Evolutionary conservation across 2,797 vertebrate genomes (phyloP).

Genomic region (Setipinna tenuifilis): DNA sequence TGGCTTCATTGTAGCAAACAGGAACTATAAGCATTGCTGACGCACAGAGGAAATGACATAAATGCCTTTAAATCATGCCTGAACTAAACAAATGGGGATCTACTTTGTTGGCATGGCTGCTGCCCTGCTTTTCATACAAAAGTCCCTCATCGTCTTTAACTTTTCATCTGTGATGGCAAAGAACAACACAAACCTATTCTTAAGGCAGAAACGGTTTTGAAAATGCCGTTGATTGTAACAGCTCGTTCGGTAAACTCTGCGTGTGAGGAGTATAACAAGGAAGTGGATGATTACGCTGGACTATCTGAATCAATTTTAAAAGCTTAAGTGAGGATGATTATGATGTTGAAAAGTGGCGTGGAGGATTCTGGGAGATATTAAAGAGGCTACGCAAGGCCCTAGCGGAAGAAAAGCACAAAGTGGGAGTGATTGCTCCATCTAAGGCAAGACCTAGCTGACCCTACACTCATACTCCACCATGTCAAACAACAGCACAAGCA

Average conservation of each 20-base stretch:
- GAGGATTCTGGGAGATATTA: not conserved
- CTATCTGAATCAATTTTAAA: constrained; percentile 4
- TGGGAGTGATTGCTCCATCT: constrained; percentile 5
- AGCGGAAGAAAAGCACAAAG: not conserved
- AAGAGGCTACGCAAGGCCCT: not conserved
- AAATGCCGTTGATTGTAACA: not conserved
- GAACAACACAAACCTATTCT: constrained; percentile 1
- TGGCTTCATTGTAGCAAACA: not conserved
- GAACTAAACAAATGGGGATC: not conserved
- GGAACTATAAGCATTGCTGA: not conserved
- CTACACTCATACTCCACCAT: not conserved
- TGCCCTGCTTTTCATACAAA: not conserved
- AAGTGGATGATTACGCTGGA: not conserved
- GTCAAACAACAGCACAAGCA: not conserved
- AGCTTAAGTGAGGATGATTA: constrained; percentile 19
- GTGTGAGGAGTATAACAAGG: not conserved
- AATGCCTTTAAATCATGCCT: not conserved
- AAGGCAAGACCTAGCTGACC: constrained; percentile 2
- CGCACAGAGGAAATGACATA: not conserved
- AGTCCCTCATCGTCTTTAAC: not conserved
- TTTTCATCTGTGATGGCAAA: not conserved
- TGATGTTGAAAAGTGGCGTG: not conserved
- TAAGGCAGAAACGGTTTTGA: not conserved
- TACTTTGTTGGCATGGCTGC: not conserved
- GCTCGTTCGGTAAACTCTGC: not conserved